Base-by-base conservation (phyloP, 2,888 invertebrate species). In the Scaptomyza tumidula region DNA sequence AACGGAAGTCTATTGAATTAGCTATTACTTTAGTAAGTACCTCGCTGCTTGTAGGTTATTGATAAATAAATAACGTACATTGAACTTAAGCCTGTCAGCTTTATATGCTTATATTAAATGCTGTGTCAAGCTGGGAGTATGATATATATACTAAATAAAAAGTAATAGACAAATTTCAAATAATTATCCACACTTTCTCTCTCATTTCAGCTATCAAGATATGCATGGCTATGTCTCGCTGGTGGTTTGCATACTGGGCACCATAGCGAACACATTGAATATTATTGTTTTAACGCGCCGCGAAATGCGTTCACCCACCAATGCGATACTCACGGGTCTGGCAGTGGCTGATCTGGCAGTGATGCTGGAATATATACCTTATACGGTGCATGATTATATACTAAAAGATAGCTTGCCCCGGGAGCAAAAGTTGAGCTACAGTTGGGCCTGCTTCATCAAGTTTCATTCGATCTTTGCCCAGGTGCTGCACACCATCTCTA, bases 301-400 rank as follows among this genome's bases (percentile, higher is more conserved):
- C 33, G 97, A 98, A 91, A 98, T 98, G 98, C 93, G 94, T 71
- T 97, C 97, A 64, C 96, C 98, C 3, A 98, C 98, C 31, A 98
- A 98, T 93, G 95, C 96, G 55, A 97, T 98, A 65, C 94, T 98
- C 43, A 97, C 97, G 0, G 97, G 96, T 6, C 93, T 97, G 33
- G 98, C 98, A 0, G 95, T 98, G 9, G 97, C 98, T 14, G 98
- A 98, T 91, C 94, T 98, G 35, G 94, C 98, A n/a, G 98, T 98
- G 14, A 98, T 98, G 96, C 93, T 98, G 85, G 97, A 97, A 86
- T 98, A 98, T 92, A 96, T 98, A 73, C 98, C 98, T 0, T 98
- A 96, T 91, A 95, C 96, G 2, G 94, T 96, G 57, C 96, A 97
- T 91, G 95, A 95, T 91, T 96, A 96, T 86, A 94, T 97, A 67